Base-by-base conservation (phyloP, 2,888 invertebrate species). In the Conchocele bisecta region DNA sequence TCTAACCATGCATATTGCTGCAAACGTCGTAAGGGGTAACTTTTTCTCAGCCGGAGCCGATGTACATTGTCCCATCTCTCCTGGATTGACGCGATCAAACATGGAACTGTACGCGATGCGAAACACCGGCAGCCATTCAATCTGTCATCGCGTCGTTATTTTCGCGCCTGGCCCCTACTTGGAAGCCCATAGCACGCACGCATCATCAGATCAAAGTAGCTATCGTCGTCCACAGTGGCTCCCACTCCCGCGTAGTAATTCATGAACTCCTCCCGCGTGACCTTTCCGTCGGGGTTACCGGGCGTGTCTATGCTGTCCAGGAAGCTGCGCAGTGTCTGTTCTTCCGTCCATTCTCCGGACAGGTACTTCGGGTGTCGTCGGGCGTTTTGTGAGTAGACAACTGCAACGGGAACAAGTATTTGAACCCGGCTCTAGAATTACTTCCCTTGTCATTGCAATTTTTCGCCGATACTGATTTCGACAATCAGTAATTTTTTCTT, bases 311-410 rank as follows among this genome's bases (percentile, higher is more conserved):
- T 81, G 48, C 83, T 83, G 71, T 88, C 87, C 63, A 89, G 75
- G 78, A 89, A 89, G 74, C 83, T 76, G 33, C 83, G 82, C n/a
- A 88, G 69, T 17, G 83, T 83, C 61, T 89, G 61, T 37, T 89
- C 87, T 63, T 85, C 81, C 20, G 88, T 87, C 89, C 88, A 87
- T 66, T 88, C 83, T 11, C 88, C 89, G 28, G 87, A 86, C n/a
- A 79, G 24, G 66, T 70, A 88, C 63, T 84, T 87, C 1, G 88
- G 89, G 61, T 89, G 89, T 26, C 76, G 69, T 53, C 81, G 79
- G 11, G 85, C 88, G 60, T 90, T 88, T 24, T 81, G 70, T 6
- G 82, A 80, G 70, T 88, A 90, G 6, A 86, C 83, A 33, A 89
- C 89, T 89, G 85, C 51, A 86, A 83, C n/a, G 11, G 51, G 15